These are phyloP conservation scores for Paradisaea rubra DNA, from an alignment of 2,113 vertebrate species.

Conservation along the genomic window DNA sequence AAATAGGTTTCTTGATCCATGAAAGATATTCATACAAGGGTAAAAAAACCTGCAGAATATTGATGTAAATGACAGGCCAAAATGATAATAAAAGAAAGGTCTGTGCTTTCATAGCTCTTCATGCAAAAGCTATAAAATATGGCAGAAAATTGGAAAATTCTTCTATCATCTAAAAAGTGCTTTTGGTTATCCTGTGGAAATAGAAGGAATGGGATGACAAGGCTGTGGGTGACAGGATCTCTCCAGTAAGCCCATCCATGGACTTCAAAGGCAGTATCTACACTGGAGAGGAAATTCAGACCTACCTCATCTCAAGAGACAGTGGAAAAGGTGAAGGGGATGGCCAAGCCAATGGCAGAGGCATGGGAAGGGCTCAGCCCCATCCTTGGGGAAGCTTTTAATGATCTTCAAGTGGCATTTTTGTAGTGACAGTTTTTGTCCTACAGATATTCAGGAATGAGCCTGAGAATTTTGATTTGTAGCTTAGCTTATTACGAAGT, in stretches of 20 bases:
- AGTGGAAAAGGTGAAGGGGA: not conserved
- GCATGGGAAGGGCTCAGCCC: not conserved
- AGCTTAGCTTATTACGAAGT: not conserved
- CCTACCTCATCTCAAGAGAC: not conserved
- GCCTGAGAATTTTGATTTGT: not conserved
- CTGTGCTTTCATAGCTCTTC: not conserved
- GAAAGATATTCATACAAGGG: not conserved
- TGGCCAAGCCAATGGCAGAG: not conserved
- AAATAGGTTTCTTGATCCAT: constrained; percentile 14
- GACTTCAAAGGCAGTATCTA: not conserved
- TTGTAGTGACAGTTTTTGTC: not conserved
- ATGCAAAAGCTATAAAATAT: not conserved
- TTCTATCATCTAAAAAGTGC: not conserved
- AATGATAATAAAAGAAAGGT: not conserved
- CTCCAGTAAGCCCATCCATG: not conserved
- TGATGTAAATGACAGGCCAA: not conserved
- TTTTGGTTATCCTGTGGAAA: not conserved
- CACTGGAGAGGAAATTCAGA: not conserved
- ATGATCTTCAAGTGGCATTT: not conserved
- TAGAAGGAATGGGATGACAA: not conserved
- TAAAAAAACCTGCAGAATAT: not conserved
- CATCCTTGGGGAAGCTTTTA: not conserved
- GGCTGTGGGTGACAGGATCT: not conserved
- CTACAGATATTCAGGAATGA: not conserved
- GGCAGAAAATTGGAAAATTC: not conserved